These are phyloP conservation scores for Tachina grossa DNA, from an alignment of 2,888 invertebrate species.

Conservation along the genomic window DNA sequence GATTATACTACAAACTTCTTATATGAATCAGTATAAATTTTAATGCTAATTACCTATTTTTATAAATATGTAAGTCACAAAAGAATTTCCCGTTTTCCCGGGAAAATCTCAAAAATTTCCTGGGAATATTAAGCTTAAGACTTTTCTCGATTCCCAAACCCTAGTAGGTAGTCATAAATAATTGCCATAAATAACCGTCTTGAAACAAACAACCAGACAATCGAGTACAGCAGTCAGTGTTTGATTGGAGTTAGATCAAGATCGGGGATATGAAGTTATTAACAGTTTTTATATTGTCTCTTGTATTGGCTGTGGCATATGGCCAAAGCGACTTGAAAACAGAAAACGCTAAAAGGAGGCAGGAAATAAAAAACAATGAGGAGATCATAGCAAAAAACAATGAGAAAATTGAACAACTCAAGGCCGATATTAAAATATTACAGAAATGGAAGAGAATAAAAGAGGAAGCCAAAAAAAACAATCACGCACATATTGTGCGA, in stretches of 20 bases:
- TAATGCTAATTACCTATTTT: no score
- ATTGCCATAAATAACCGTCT: neutral
- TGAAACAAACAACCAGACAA: neutral
- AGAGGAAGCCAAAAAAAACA: no score
- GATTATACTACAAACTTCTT: no score
- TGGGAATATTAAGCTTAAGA: no score
- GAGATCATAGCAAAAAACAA: neutral
- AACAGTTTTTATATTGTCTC: neutral
- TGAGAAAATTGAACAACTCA: neutral
- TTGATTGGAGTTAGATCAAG: neutral
- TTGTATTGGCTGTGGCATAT: neutral
- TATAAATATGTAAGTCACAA: no score
- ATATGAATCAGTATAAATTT: no score
- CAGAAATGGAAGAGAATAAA: no score
- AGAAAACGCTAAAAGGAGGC: neutral
- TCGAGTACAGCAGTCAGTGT: neutral
- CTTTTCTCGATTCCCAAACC: no score
- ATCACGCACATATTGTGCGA: no score
- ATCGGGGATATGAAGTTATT: conserved; percentile 7
- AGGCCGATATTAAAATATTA: neutral
- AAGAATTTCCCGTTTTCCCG: no score
- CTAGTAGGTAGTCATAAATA: no score
- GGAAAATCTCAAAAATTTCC: no score
- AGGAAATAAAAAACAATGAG: neutral
- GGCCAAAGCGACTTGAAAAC: neutral